Conservation (phyloP, 2,797 vertebrate genomes). For the Oreochromis mossambicus region DNA sequence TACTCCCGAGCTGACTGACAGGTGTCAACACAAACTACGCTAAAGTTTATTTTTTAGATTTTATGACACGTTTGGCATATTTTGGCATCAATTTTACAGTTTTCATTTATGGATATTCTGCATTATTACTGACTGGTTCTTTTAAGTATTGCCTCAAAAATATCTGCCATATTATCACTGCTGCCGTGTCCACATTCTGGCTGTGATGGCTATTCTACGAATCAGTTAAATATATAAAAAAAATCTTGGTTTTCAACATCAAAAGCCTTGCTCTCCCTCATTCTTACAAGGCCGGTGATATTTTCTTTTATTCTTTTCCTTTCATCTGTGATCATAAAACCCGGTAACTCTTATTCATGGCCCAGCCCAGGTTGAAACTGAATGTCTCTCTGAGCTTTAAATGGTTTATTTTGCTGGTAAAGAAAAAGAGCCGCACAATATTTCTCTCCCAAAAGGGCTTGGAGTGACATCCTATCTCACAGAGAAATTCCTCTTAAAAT, state of each 20-base stretch:
- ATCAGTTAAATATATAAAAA: not conserved
- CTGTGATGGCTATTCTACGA: not conserved
- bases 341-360: slow-evolving; percentile 1
- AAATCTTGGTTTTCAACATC: slow-evolving; percentile 19
- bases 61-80: not conserved
- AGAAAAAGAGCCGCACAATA: not conserved
- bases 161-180: not conserved
- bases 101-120: not conserved
- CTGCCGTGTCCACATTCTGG: not conserved
- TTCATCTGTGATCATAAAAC: slow-evolving; percentile 45
- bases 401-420: slow-evolving; percentile 7
- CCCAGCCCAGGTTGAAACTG: slow-evolving; percentile 20
- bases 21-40: not conserved
- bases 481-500: not conserved
- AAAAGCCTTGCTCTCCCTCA: not conserved
- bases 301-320: slow-evolving; percentile 4
- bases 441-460: not conserved
- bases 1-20: not conserved
- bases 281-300: not conserved
- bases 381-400: not conserved
- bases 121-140: not conserved
- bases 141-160: not conserved
- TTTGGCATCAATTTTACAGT: not conserved
- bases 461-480: not conserved
- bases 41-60: not conserved